These are phyloP conservation scores for Stegophylla sp. DNA, from an alignment of 2,888 invertebrate species.

Conservation along the genomic window DNA sequence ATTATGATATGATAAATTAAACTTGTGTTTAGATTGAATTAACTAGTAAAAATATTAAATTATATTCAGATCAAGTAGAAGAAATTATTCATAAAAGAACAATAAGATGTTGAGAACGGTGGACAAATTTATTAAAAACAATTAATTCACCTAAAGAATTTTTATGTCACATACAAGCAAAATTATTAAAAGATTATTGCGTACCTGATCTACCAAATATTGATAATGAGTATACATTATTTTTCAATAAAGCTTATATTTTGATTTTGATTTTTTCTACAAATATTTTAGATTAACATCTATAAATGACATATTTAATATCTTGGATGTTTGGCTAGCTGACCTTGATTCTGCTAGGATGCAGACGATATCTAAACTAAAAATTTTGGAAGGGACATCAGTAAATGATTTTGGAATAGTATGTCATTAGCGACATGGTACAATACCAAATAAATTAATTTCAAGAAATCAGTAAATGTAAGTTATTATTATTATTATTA, in stretches of 20 bases:
- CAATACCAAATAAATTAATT: conserved; percentile 62
- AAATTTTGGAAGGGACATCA: conserved; percentile 63
- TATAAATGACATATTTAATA: conserved; percentile 33
- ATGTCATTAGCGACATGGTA: conserved; percentile 68
- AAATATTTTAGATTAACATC: conserved; percentile 34
- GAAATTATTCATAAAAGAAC: conserved; percentile 63
- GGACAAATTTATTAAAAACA: conserved; percentile 65
- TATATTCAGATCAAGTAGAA: conserved; percentile 61
- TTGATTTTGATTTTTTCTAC: background rate
- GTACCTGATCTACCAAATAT: conserved; percentile 52
- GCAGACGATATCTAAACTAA: conserved; percentile 64
- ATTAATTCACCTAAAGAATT: conserved; percentile 60
- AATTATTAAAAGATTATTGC: conserved; percentile 44
- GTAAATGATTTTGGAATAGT: conserved; percentile 66
- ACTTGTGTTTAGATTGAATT: conserved; percentile 34
- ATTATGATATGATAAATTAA: too few species aligned
- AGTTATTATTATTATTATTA: too few species aligned
- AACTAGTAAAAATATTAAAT: conserved; percentile 42
- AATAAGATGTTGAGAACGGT: conserved; percentile 64
- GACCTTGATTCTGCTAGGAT: conserved; percentile 63
- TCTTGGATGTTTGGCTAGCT: conserved; percentile 61
- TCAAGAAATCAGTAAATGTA: conserved; percentile 62
- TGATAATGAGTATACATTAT: conserved; percentile 31
- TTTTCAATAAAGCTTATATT: background rate
- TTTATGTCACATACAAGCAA: conserved; percentile 34